Conservation (phyloP, 2,797 vertebrate species). For the Dicrostonyx torquatus region DNA sequence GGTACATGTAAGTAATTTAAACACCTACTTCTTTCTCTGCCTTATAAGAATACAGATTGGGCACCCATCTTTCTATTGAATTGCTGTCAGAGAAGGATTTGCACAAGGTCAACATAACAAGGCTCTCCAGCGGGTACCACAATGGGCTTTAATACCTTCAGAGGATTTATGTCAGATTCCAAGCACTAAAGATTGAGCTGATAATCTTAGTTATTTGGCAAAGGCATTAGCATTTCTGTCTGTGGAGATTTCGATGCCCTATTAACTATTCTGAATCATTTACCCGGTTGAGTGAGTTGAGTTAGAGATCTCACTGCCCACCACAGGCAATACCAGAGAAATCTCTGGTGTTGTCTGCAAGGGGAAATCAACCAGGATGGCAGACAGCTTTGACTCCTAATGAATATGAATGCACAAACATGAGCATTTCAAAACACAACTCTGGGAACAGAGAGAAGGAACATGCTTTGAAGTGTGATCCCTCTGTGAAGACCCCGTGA, state of each 20-base stretch:
- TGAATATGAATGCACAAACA: constrained; percentile 64
- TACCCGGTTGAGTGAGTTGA: constrained; percentile 29
- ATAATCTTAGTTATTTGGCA: constrained; percentile 64
- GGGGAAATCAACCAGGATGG: constrained; percentile 55
- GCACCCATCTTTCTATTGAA: constrained; percentile 56
- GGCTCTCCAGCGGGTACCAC: background rate
- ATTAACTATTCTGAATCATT: constrained; percentile 75
- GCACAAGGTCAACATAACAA: constrained; percentile 65
- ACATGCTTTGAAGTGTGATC: background rate
- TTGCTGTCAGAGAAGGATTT: constrained; percentile 69
- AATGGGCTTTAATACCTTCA: background rate
- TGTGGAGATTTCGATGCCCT: constrained; percentile 39
- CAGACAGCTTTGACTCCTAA: constrained; percentile 43
- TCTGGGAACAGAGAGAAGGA: constrained; percentile 30
- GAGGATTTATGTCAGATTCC: constrained; percentile 58
- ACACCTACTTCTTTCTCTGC: constrained; percentile 45
- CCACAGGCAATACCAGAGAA: constrained; percentile 37
- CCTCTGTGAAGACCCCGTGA: background rate
- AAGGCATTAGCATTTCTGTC: constrained; percentile 70
- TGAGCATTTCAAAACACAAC: constrained; percentile 61
- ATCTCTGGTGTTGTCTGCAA: constrained; percentile 32
- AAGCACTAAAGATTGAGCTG: constrained; percentile 48
- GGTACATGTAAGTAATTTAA: constrained; percentile 58
- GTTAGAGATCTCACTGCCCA: constrained; percentile 53
- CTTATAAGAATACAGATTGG: constrained; percentile 64